Percentiles rank a stretch among this genome's conserved stretches.
Evolutionary conservation across 2,113 vertebrate genomes (phyloP).

Genomic region (Trogon surrucura): DNA sequence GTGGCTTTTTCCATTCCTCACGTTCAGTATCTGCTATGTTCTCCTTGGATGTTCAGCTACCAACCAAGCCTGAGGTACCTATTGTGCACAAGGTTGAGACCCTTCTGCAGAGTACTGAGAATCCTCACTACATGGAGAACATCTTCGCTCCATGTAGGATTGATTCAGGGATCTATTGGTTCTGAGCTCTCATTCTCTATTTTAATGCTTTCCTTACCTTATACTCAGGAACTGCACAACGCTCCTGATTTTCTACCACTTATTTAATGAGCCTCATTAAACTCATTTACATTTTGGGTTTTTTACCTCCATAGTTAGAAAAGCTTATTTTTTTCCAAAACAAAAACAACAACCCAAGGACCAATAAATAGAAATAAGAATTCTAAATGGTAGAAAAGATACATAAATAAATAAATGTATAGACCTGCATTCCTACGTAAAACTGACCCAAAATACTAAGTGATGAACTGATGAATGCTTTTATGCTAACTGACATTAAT

Average conservation of each 20-base stretch:
- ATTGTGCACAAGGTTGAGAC: background rate
- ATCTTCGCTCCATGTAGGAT: background rate
- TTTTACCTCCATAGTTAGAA: background rate
- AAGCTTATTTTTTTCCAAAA: background rate
- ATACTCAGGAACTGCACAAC: background rate
- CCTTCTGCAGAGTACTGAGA: background rate
- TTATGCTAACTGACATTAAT: background rate
- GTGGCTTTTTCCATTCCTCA: background rate
- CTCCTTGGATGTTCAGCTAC: background rate
- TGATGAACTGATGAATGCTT: background rate
- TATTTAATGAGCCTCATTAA: background rate
- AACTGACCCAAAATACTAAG: background rate
- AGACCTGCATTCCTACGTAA: background rate
- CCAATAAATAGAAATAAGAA: background rate
- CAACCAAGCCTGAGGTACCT: background rate
- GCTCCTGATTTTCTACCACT: background rate
- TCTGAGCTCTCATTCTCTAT: background rate
- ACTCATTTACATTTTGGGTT: background rate
- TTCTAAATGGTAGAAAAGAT: background rate
- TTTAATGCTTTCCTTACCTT: background rate
- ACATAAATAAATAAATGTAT: background rate
- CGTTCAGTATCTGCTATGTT: background rate
- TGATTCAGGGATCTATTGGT: background rate
- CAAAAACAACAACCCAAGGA: background rate
- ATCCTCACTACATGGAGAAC: rapidly evolving